Evolutionary conservation across 2,888 invertebrate genomes (phyloP), one percentile per base, ranked within the genome.

Genomic region (Laspeyria flexula): DNA sequence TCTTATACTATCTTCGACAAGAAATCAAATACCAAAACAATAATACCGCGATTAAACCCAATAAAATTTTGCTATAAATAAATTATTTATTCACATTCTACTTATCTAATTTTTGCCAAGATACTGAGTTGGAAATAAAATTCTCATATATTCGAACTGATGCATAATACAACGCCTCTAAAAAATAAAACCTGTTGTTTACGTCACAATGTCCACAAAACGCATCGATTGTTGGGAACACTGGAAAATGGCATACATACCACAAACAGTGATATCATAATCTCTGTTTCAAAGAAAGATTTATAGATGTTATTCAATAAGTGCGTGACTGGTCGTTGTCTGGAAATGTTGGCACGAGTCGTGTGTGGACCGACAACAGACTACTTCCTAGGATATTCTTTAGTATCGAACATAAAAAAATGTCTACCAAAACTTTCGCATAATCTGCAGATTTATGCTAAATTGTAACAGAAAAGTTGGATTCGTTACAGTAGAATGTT

Each of bases 391-490:
- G 13, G 13, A 13, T 30, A 10, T 30, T 12, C 18, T 41, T 29
- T 21, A 30, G 16, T 12, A 10, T 15, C 3, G 5, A 4, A 1
- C n/a, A 33, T 15, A 18, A 34, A 43, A n/a, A 34, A 11, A n/a
- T 16, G 25, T 34, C 1, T 0, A n/a, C 13, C 10, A 29, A 21
- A n/a, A 27, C n/a, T 37, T 23, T 6, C 30, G 10, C n/a, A n/a
- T 15, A 38, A 38, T 45, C 34, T 34, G 10, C 40, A n/a, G 21
- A 18, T 40, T 46, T 40, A 46, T 46, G 7, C 15, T 33, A 25
- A 27, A 46, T 23, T 12, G 7, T 7, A 3, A 3, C 7, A 25
- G 7, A 25, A 25, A 25, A 7, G 6, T 6, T 25, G 5, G 25
- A 3, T n/a, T n/a, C n/a, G n/a, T n/a, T n/a, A n/a, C n/a, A n/a